phyloP scores from a whole-genome alignment of 2,888 invertebrate genomes.

The Drosophila demipolita region DNA sequence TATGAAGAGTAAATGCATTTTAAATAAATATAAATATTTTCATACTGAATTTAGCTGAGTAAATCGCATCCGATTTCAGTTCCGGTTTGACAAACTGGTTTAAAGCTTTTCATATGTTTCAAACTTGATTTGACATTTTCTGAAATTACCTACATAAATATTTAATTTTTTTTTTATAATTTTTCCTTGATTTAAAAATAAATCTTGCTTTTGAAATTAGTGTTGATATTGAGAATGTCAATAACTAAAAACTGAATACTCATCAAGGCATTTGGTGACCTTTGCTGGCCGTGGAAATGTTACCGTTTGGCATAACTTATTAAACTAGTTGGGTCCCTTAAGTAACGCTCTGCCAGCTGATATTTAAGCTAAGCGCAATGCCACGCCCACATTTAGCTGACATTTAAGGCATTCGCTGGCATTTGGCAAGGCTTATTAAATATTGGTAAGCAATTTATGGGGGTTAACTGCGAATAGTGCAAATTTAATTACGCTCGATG shows the following conservation, averaged over 20 bases:
- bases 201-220: too few relatives aligned
- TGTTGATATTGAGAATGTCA: background rate
- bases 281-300: slow-evolving; percentile 1
- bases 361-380: background rate
- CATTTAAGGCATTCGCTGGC: slow-evolving; percentile 60
- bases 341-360: slow-evolving; percentile 4
- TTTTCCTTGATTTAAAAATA: background rate
- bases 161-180: background rate
- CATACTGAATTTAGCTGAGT: background rate
- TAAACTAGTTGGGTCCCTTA: slow-evolving; percentile 2
- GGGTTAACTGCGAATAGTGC: slow-evolving; percentile 60
- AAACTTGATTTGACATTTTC: background rate
- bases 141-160: background rate
- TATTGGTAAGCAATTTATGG: slow-evolving; percentile 33
- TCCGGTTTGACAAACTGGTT: background rate
- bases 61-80: background rate
- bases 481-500: slow-evolving; percentile 68
- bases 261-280: background rate
- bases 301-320: background rate
- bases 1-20: background rate
- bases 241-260: background rate
- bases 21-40: background rate
- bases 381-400: slow-evolving; percentile 38
- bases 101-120: background rate
- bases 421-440: slow-evolving; percentile 53